Conservation (phyloP, 2,888 invertebrate genomes). For the Volucella inanis region DNA sequence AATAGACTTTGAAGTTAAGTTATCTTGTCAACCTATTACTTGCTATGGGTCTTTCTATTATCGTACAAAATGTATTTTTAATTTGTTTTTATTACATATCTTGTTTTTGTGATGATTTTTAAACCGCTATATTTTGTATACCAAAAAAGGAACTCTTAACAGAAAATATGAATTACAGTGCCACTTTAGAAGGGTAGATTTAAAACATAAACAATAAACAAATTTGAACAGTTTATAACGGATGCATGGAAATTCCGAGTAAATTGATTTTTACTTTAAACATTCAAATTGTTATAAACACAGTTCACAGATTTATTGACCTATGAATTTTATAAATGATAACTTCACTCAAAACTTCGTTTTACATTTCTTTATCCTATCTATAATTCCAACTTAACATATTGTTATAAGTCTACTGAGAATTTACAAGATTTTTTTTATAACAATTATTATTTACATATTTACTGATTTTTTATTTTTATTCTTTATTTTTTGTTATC, state of each 20-base stretch:
- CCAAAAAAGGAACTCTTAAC: neutral
- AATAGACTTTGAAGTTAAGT: conserved; percentile 67
- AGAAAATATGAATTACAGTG: too few species aligned
- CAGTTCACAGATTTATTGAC: conserved; percentile 30
- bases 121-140: conserved; percentile 3
- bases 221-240: too few species aligned
- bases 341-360: conserved; percentile 44
- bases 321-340: conserved; percentile 40
- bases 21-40: conserved; percentile 48
- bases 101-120: conserved; percentile 30
- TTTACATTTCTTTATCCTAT: conserved; percentile 71
- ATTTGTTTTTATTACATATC: conserved; percentile 45
- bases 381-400: conserved; percentile 63
- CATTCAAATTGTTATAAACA: neutral
- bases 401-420: conserved; percentile 46
- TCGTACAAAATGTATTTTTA: conserved; percentile 65
- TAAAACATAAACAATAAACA: too few species aligned
- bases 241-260: too few species aligned
- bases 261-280: too few species aligned
- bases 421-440: conserved; percentile 60
- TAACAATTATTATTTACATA: conserved; percentile 58
- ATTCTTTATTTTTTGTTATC: neutral
- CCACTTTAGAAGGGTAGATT: too few species aligned
- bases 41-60: conserved; percentile 47
- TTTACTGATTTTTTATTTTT: conserved; percentile 25